Evolutionary conservation across 2,797 vertebrate genomes (phyloP), one percentile per base, ranked within the genome.

Genomic region (Rhinichthys osculus): DNA sequence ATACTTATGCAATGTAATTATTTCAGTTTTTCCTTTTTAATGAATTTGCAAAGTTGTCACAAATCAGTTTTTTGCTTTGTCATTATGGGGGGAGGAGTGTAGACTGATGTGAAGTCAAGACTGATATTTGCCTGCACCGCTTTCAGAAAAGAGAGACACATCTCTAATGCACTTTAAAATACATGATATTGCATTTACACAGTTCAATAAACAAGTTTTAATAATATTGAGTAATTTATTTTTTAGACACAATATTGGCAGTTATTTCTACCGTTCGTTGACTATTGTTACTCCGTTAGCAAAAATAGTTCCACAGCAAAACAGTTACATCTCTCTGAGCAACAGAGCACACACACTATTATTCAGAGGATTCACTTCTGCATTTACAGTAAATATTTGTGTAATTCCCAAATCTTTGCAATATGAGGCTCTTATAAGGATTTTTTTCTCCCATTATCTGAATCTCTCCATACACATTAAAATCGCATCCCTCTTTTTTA

Each of bases 381-480:
- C 16, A 19, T 7, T 62, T 62, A 42, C n/a, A 27, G 67, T 33
- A 40, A 47, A 57, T 42, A 70, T 42, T 14, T 10, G 5, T 42
- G 19, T 30, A 54, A 42, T 82, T 42, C 16, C 9, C 47, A 17
- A 71, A 71, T 27, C 14, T 71, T 82, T 71, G 50, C 67, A 30
- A 82, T 70, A 42, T 67, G 13, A 38, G 16, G 40, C 30, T 54
- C 30, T 23, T 33, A 23, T 40, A 78, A 54, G 70, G 16, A 57
- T 86, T 52, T 73, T 66, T 5, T 1, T 17, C 16, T 17, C 50
- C 35, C 35, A 81, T 54, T 72, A 64, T 73, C n/a, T 72, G n/a
- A 77, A 59, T 76, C 66, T 33, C 67, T 19, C n/a, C 78, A 30
- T 19, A 81, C 35, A 82, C 52, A 70, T 86, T 88, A 84, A 81